Percentiles rank a stretch among this genome's conserved stretches.
Evolutionary conservation across 2,797 vertebrate species (phyloP).

Genomic region (Danio choprae): DNA sequence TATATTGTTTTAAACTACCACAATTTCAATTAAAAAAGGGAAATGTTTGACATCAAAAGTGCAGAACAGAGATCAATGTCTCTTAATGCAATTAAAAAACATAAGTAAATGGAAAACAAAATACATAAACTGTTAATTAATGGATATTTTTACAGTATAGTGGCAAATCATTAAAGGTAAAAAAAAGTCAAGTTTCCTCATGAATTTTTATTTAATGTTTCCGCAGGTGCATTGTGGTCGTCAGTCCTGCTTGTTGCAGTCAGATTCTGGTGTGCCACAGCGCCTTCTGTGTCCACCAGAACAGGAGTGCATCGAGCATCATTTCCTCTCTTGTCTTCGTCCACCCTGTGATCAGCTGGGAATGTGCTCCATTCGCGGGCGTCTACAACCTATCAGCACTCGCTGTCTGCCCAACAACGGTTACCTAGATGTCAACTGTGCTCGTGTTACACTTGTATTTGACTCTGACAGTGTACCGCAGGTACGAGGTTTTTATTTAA

Average conservation of each 20-base stretch:
- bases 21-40: no score
- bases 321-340: conserved; percentile 86
- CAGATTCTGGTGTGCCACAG: conserved; percentile 43
- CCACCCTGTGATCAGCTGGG: conserved; percentile 90
- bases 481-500: conserved; percentile 72
- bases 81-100: no score
- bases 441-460: conserved; percentile 90
- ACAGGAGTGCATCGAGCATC: conserved; percentile 83
- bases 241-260: conserved; percentile 84
- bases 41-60: no score
- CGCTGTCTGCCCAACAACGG: conserved; percentile 85
- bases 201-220: not conserved
- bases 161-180: no score
- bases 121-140: no score
- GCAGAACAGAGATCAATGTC: no score
- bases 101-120: no score
- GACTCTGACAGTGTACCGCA: conserved; percentile 86
- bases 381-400: conserved; percentile 73
- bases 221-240: conserved; percentile 88
- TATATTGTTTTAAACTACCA: no score
- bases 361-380: conserved; percentile 81
- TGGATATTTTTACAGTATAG: no score
- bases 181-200: not conserved
- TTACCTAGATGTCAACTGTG: conserved; percentile 88
- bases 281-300: conserved; percentile 78